phyloP scores from a whole-genome alignment of 2,113 vertebrate genomes.

The Morone chrysops region DNA sequence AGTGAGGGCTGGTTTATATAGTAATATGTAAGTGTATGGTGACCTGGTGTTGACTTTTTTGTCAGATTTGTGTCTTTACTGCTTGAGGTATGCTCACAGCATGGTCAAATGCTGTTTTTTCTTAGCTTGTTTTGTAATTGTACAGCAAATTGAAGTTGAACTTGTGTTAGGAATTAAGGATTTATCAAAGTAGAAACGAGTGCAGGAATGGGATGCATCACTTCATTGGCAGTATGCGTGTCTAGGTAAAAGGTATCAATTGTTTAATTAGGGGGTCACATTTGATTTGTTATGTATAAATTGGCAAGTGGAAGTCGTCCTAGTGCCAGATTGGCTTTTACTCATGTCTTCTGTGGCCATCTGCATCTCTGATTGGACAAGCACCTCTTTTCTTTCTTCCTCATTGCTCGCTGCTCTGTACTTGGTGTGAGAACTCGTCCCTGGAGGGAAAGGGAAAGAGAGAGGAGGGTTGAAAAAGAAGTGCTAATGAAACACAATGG shows the following conservation, averaged over 20 bases:
- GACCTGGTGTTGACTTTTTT: not conserved
- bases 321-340: constrained; percentile 61
- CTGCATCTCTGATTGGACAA: constrained; percentile 68
- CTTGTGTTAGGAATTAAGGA: not conserved
- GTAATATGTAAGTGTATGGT: constrained; percentile 8
- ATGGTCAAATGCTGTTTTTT: not conserved
- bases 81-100: constrained; percentile 5
- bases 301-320: constrained; percentile 44
- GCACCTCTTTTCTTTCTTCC: constrained; percentile 62
- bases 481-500: constrained; percentile 49
- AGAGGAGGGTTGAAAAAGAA: constrained; percentile 44
- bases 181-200: constrained; percentile 22
- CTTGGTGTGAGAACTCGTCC: constrained; percentile 51
- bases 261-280: constrained; percentile 56
- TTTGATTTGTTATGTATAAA: constrained; percentile 58
- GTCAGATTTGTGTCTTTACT: constrained; percentile 3
- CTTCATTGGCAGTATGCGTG: constrained; percentile 57
- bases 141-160: not conserved
- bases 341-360: constrained; percentile 69
- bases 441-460: constrained; percentile 47
- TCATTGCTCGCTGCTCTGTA: constrained; percentile 57
- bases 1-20: not conserved
- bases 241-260: constrained; percentile 36
- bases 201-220: constrained; percentile 2
- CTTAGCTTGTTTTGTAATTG: not conserved